A percentile compares a stretch with the other conserved stretches of the same genome.
These are phyloP conservation scores for Hanleya hanleyi DNA, from an alignment of 2,888 invertebrate genomes.

Conservation along the genomic window DNA sequence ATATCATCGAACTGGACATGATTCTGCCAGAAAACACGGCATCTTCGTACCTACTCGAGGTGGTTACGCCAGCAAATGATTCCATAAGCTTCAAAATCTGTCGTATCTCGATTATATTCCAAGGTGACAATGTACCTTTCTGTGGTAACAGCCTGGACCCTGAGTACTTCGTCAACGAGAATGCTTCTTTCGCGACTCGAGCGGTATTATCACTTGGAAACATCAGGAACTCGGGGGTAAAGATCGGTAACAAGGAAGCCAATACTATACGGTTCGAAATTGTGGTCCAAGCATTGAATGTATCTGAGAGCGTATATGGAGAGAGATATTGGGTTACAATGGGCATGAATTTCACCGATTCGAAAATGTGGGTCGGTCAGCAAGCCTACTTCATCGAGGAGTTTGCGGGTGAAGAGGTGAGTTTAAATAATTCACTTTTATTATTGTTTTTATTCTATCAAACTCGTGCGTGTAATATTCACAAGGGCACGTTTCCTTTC, in stretches of 20 bases:
- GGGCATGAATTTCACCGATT: conserved; percentile 22
- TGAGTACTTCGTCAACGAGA: conserved; percentile 11
- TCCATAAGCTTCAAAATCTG: conserved; percentile 10
- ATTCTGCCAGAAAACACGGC: conserved; percentile 28
- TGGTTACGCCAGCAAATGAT: conserved; percentile 37
- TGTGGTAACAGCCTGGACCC: conserved; percentile 25
- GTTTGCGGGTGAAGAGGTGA: neutral
- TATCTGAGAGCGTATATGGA: conserved; percentile 11
- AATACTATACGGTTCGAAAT: neutral
- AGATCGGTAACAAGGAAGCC: neutral
- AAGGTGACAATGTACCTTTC: conserved; percentile 38
- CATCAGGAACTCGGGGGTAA: conserved; percentile 25
- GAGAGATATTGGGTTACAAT: conserved; percentile 17
- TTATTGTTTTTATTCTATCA: too few relatives aligned
- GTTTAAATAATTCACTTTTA: too few relatives aligned
- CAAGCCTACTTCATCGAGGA: neutral
- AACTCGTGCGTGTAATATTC: too few relatives aligned
- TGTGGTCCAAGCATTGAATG: neutral
- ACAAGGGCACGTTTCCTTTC: too few relatives aligned
- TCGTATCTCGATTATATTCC: neutral
- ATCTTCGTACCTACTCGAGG: conserved; percentile 42
- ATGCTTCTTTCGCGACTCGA: conserved; percentile 11
- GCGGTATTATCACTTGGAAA: conserved; percentile 27
- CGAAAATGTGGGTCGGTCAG: conserved; percentile 37
- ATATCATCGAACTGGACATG: conserved; percentile 29